Percentiles rank a stretch among this genome's conserved stretches.
Conservation (phyloP, 2,797 vertebrate genomes). For the Bufotes viridis region DNA sequence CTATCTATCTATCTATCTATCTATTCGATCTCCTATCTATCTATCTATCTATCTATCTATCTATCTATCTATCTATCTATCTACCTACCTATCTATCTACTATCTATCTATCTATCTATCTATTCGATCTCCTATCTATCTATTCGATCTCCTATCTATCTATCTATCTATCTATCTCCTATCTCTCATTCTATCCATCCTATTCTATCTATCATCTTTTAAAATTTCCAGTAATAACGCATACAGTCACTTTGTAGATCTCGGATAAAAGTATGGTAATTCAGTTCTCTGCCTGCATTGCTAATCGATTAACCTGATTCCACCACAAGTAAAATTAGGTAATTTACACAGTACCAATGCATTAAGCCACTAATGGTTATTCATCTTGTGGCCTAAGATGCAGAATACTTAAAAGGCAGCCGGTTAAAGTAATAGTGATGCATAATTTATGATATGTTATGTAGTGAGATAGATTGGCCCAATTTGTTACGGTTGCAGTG, state of each 20-base stretch:
- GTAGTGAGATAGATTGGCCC: conserved; percentile 76
- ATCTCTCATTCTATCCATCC: not conserved
- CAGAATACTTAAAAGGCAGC: conserved; percentile 70
- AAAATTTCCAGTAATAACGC: not conserved
- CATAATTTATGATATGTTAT: conserved; percentile 82
- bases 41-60: too few species aligned
- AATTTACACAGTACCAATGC: conserved; percentile 61
- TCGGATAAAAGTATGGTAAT: not conserved
- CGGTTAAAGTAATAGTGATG: conserved; percentile 76
- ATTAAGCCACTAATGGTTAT: conserved; percentile 72
- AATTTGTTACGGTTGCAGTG: conserved; percentile 76
- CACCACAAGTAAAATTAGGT: conserved; percentile 53
- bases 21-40: too few species aligned
- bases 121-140: not conserved
- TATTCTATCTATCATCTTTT: too few species aligned
- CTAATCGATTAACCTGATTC: conserved; percentile 55
- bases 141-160: not conserved
- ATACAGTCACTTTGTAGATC: conserved; percentile 1
- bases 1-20: too few species aligned
- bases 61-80: too few species aligned
- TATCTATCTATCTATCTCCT: not conserved
- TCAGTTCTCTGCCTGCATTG: not conserved
- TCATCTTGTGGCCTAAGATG: conserved; percentile 75
- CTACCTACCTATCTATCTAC: too few species aligned
- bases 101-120: too few species aligned